These are phyloP conservation scores for Allygus modestus DNA, from an alignment of 2,888 invertebrate genomes.

Conservation along the genomic window DNA sequence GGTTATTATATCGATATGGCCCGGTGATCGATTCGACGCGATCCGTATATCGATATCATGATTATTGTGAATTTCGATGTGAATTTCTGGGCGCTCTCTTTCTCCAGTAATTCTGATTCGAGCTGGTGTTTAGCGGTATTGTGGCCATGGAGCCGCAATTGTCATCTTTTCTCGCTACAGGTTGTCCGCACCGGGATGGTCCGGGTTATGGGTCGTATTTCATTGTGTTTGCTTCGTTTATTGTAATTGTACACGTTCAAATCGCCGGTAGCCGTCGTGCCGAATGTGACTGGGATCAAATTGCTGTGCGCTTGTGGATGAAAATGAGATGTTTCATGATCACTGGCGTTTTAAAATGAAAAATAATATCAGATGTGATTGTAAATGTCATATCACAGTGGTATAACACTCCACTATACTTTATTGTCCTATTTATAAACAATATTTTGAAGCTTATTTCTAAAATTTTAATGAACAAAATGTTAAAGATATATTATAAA, in stretches of 20 bases:
- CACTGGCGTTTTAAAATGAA: no score
- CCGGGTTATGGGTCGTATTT: neutral
- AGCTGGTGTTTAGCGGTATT: conserved; percentile 59
- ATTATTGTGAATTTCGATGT: conserved; percentile 64
- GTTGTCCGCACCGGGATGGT: neutral
- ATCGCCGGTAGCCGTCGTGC: conserved; percentile 13
- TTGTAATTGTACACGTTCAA: neutral
- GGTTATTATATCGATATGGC: conserved; percentile 62
- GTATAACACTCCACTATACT: no score
- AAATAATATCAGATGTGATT: no score
- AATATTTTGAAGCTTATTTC: no score
- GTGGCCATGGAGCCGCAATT: conserved; percentile 20
- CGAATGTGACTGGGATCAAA: neutral
- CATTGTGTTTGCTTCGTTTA: conserved; percentile 30
- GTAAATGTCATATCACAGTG: no score
- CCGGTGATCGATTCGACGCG: conserved; percentile 61
- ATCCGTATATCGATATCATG: conserved; percentile 62
- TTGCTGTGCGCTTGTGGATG: neutral
- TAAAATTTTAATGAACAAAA: no score
- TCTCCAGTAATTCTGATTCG: conserved; percentile 61
- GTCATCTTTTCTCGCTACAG: conserved; percentile 42
- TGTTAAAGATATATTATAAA: no score
- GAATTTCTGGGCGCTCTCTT: conserved; percentile 60
- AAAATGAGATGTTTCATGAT: neutral
- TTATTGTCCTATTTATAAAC: no score